phyloP scores from a whole-genome alignment of 2,888 invertebrate species.

The Myopa tessellatipennis region DNA sequence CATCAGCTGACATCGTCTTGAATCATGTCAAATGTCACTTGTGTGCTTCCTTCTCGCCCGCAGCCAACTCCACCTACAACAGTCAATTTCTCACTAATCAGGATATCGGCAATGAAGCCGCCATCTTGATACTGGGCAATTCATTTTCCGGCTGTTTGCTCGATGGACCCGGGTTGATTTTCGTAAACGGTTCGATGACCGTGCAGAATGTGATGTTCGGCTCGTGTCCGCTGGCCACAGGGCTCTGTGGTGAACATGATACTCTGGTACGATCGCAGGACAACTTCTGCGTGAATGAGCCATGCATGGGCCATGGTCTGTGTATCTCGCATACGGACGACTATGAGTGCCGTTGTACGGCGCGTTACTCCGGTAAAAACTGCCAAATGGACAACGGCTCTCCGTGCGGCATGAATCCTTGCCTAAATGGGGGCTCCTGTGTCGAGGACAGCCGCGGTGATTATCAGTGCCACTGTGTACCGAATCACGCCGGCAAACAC shows the following conservation, averaged over 20 bases:
- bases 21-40: no score
- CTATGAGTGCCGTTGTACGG: constrained; percentile 86
- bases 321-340: constrained; percentile 80
- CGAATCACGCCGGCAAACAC: constrained; percentile 75
- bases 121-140: constrained; percentile 82
- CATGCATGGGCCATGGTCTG: constrained; percentile 85
- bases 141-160: constrained; percentile 85
- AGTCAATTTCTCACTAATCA: constrained; percentile 79
- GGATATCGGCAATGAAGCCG: constrained; percentile 78
- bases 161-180: constrained; percentile 88
- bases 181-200: constrained; percentile 75
- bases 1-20: neutral
- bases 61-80: constrained; percentile 83
- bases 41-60: neutral
- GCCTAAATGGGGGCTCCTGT: constrained; percentile 81
- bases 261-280: constrained; percentile 71
- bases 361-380: constrained; percentile 87
- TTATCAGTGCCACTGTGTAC: constrained; percentile 78
- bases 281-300: constrained; percentile 82
- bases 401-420: constrained; percentile 77
- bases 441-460: constrained; percentile 76
- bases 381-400: constrained; percentile 85
- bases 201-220: constrained; percentile 80
- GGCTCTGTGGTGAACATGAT: constrained; percentile 74
- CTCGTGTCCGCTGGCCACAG: constrained; percentile 79